Evolutionary conservation across 2,888 invertebrate genomes (phyloP).

Genomic region (Drosophila algonquin): DNA sequence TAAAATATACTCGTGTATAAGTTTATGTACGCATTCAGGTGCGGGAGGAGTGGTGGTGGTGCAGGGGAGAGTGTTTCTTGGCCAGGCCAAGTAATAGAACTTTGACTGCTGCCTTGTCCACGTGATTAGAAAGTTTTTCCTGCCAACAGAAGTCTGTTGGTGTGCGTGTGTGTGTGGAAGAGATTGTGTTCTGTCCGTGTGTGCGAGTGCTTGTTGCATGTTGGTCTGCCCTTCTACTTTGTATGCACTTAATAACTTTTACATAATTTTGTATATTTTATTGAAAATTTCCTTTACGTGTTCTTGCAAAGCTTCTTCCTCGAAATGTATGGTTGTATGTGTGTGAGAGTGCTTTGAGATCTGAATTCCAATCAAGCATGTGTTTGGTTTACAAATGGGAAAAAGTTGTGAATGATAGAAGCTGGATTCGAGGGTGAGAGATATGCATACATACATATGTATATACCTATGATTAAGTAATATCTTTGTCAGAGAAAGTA

Average conservation of each 20-base stretch:
- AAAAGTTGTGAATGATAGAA: slow-evolving; percentile 1
- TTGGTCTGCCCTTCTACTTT: slow-evolving; percentile 65
- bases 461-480: neutral
- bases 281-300: slow-evolving; percentile 71
- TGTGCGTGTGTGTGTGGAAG: slow-evolving; percentile 19
- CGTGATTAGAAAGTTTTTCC: slow-evolving; percentile 77
- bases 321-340: slow-evolving; percentile 8
- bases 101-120: slow-evolving; percentile 72
- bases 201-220: slow-evolving; percentile 24
- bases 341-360: slow-evolving; percentile 7
- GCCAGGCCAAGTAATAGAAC: slow-evolving; percentile 64
- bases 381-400: slow-evolving; percentile 23
- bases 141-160: neutral
- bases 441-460: neutral
- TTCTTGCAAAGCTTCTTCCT: slow-evolving; percentile 51
- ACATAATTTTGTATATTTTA: slow-evolving; percentile 79
- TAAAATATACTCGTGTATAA: slow-evolving; percentile 49
- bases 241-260: slow-evolving; percentile 79
- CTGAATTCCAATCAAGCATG: slow-evolving; percentile 24
- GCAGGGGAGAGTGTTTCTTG: neutral
- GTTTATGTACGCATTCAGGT: slow-evolving; percentile 9
- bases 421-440: neutral
- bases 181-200: slow-evolving; percentile 10
- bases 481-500: neutral
- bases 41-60: neutral